Percentiles rank a stretch among this genome's conserved stretches.
Evolutionary conservation across 2,888 invertebrate genomes (phyloP).

Genomic region (Mamestra brassicae): DNA sequence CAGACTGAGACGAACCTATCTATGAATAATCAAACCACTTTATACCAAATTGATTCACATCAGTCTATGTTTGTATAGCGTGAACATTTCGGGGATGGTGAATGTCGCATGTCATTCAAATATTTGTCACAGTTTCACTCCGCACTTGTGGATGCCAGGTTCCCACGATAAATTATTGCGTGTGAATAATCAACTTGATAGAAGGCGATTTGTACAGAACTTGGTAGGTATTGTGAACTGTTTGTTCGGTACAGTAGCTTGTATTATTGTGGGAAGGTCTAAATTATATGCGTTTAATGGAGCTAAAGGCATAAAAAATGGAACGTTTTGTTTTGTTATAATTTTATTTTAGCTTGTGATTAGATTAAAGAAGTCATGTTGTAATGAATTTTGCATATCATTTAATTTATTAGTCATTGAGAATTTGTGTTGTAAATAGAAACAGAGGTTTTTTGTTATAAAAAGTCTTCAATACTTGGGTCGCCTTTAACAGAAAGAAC

Average conservation of each 20-base stretch:
- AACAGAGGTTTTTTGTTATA: not conserved
- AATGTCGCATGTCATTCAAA: slow-evolving; percentile 61
- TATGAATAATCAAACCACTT: slow-evolving; percentile 9
- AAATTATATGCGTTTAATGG: not conserved
- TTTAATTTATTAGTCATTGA: not conserved
- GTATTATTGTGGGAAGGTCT: too few species aligned
- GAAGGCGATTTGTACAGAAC: slow-evolving; percentile 44
- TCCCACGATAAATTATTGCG: slow-evolving; percentile 62
- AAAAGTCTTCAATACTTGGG: not conserved
- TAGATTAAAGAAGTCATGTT: not conserved
- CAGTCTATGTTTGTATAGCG: slow-evolving; percentile 39
- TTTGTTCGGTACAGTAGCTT: slow-evolving; percentile 13
- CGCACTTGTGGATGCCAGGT: slow-evolving; percentile 55
- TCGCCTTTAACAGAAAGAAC: slow-evolving; percentile 2
- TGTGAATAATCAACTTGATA: slow-evolving; percentile 62
- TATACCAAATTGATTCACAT: slow-evolving; percentile 46
- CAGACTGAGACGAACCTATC: not conserved
- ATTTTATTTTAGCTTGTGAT: not conserved
- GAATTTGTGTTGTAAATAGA: not conserved
- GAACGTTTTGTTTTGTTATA: not conserved
- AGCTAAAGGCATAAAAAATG: not conserved
- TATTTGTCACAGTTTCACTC: slow-evolving; percentile 63
- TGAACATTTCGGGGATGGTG: slow-evolving; percentile 42
- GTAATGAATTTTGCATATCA: not conserved
- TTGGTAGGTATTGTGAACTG: not conserved